Conservation (phyloP, 1,140 invertebrate genomes). For the Rhyacophila brunnea region DNA sequence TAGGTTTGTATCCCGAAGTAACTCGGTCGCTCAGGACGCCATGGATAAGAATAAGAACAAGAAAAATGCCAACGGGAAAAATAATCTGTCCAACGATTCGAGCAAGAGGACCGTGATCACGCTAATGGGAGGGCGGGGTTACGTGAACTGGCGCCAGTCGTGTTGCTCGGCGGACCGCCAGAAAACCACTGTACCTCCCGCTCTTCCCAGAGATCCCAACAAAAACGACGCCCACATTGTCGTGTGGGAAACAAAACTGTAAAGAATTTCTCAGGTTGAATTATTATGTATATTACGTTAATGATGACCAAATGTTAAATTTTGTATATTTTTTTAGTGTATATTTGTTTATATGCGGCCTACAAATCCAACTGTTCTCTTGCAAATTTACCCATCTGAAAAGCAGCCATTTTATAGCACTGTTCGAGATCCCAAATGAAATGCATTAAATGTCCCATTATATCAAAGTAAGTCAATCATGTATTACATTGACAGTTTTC, state of each 20-base stretch:
- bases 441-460: too few relatives aligned
- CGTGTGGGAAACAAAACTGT: constrained; percentile 89
- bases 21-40: constrained; percentile 37
- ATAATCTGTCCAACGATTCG: constrained; percentile 39
- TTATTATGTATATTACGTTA: not conserved
- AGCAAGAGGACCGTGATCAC: constrained; percentile 75
- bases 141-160: constrained; percentile 77
- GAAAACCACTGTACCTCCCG: constrained; percentile 46
- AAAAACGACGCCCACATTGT: constrained; percentile 82
- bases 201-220: constrained; percentile 59
- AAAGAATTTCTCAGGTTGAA: constrained; percentile 33
- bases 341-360: constrained; percentile 3
- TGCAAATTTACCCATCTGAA: not conserved
- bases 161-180: constrained; percentile 57
- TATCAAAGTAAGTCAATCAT: too few relatives aligned
- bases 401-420: not conserved
- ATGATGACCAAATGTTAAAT: not conserved
- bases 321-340: constrained; percentile 9
- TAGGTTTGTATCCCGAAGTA: constrained; percentile 44
- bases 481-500: too few relatives aligned
- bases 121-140: constrained; percentile 83
- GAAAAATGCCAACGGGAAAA: constrained; percentile 36
- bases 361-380: constrained; percentile 14
- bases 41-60: constrained; percentile 33
- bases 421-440: too few relatives aligned